Base-by-base conservation (phyloP, 2,888 invertebrate species). In the Margaritifera margaritifera region DNA sequence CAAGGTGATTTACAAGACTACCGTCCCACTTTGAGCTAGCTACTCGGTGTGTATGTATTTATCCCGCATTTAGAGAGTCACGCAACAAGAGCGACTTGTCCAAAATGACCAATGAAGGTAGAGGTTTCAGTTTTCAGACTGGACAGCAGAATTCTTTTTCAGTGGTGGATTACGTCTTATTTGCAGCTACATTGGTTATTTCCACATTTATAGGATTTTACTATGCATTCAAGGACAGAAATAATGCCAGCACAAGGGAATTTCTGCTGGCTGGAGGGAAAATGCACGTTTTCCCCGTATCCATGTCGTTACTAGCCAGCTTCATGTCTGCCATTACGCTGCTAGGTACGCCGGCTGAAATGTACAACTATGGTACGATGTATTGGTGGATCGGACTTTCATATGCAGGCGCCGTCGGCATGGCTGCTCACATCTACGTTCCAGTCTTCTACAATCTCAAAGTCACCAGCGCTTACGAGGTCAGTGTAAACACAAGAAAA, bases 281-380 rank as follows among this genome's bases (percentile, higher is more conserved):
- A 56, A 88, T 88, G 88, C 77, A 79, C 64, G 77, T 83, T 11
- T 60, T 81, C 3, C 84, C 84, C 4, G 84, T 84, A 19, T 82
- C 83, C 20, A 66, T 85, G 78, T 84, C 84, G 20, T 69, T 85
- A 50, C 65, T 84, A 66, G 84, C 84, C 11, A 85, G 84, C 58
- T 85, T 85, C 64, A 84, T 84, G 83, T 84, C 84, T 24, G 84
- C 85, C 54, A 84, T 85, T 42, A 84, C 85, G 20, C 62, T 85
- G 50, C 79, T 85, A 2, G 87, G 88, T 6, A 86, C 85, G 4
- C 88, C 88, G 59, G 84, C 87, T 19, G 89, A 89, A 75, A 85
- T 87, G 72, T 88, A 88, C 70, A 79, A 81, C 76, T 78, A 77
- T 66, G 84, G 85, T 22, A 85, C 87, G 15, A 82, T 85, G 72